Conservation (phyloP, 2,888 invertebrate genomes). For the Rotaria macrura region DNA sequence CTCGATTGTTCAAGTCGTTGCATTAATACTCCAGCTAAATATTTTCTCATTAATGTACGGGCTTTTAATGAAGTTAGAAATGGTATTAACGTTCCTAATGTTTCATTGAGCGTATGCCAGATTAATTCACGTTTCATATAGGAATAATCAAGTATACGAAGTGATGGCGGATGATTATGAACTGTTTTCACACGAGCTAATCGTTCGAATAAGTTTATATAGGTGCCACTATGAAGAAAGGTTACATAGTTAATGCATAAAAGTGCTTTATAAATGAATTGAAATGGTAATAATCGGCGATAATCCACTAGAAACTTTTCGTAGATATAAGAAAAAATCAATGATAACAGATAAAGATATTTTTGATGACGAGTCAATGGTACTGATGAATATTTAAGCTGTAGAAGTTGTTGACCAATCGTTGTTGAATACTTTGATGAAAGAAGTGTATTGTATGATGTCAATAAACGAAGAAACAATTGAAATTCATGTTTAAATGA, state of each 20-base stretch:
- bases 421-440: background rate
- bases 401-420: constrained; percentile 8
- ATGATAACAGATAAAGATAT: background rate
- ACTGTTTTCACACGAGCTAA: background rate
- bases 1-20: background rate
- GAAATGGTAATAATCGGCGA: constrained; percentile 5
- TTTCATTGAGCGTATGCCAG: constrained; percentile 16
- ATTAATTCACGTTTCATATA: constrained; percentile 20
- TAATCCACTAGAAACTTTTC: background rate
- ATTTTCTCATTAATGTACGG: background rate
- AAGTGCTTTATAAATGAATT: constrained; percentile 3
- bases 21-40: background rate
- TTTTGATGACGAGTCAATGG: background rate
- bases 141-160: background rate
- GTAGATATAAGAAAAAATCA: background rate
- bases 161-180: background rate
- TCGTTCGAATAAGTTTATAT: background rate
- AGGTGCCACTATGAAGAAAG: background rate
- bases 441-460: background rate
- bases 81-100: background rate
- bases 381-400: background rate
- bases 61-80: background rate
- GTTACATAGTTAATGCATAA: background rate
- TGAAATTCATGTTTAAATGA: constrained; percentile 11
- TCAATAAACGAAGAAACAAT: background rate